Evolutionary conservation across 2,797 vertebrate species (phyloP).

Genomic region (Masticophis lateralis): DNA sequence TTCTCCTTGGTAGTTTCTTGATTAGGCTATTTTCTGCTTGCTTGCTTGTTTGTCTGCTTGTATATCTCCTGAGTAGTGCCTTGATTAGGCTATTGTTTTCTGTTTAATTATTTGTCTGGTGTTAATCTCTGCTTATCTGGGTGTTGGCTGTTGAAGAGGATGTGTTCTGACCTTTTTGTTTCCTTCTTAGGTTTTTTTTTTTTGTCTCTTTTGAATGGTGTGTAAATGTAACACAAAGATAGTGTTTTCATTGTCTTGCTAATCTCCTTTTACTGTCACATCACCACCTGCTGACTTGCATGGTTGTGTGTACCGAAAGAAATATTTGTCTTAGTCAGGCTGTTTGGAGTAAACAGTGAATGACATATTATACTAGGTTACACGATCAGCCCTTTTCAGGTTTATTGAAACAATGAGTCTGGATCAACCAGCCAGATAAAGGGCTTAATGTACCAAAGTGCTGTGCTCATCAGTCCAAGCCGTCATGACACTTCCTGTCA

Average conservation of each 20-base stretch:
- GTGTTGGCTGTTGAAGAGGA: neutral
- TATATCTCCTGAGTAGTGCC: neutral
- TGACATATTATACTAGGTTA: conserved; percentile 73
- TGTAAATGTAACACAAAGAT: conserved; percentile 44
- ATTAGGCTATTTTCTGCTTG: neutral
- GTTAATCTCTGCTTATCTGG: neutral
- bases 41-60: neutral
- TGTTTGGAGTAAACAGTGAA: conserved; percentile 73
- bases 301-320: conserved; percentile 74
- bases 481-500: conserved; percentile 50
- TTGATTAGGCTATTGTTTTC: neutral
- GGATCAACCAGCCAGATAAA: conserved; percentile 74
- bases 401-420: conserved; percentile 76
- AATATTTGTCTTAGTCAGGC: conserved; percentile 75
- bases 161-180: neutral
- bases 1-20: neutral
- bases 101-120: neutral
- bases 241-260: conserved; percentile 72
- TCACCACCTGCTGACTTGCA: conserved; percentile 71
- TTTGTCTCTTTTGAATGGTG: neutral
- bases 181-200: neutral
- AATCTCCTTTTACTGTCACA: conserved; percentile 78
- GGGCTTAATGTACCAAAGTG: conserved; percentile 64
- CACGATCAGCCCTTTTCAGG: conserved; percentile 73
- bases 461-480: conserved; percentile 81